Evolutionary conservation across 2,797 vertebrate species (phyloP).

Genomic region (Lepilemur septentrionalis): DNA sequence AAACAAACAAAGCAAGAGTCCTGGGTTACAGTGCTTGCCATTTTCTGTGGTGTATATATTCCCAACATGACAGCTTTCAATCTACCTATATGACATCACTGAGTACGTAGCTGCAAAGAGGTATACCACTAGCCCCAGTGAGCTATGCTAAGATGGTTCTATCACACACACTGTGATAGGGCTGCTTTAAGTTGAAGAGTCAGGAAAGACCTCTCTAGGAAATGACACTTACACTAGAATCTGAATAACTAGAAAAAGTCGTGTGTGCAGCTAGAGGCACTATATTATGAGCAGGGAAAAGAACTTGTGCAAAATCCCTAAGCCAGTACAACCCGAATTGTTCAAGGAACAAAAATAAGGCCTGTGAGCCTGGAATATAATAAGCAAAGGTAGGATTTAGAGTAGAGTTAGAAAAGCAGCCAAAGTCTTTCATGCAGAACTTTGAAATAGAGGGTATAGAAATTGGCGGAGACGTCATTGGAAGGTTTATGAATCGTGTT

Average conservation of each 20-base stretch:
- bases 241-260: neutral
- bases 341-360: neutral
- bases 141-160: neutral
- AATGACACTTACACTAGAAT: neutral
- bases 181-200: neutral
- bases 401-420: neutral
- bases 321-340: neutral
- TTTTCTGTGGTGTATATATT: neutral
- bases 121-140: no score
- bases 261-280: accelerated
- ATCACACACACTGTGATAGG: neutral
- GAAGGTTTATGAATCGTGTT: neutral
- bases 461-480: neutral
- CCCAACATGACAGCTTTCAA: neutral
- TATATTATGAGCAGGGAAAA: neutral
- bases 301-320: neutral
- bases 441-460: neutral
- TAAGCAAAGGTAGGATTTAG: neutral
- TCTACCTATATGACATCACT: neutral
- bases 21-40: neutral
- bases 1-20: neutral
- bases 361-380: neutral
- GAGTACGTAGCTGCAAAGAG: neutral
- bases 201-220: neutral
- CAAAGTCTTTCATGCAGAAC: neutral